These are phyloP conservation scores for Syngnathus rostellatus DNA, from an alignment of 2,797 vertebrate genomes.

Conservation along the genomic window DNA sequence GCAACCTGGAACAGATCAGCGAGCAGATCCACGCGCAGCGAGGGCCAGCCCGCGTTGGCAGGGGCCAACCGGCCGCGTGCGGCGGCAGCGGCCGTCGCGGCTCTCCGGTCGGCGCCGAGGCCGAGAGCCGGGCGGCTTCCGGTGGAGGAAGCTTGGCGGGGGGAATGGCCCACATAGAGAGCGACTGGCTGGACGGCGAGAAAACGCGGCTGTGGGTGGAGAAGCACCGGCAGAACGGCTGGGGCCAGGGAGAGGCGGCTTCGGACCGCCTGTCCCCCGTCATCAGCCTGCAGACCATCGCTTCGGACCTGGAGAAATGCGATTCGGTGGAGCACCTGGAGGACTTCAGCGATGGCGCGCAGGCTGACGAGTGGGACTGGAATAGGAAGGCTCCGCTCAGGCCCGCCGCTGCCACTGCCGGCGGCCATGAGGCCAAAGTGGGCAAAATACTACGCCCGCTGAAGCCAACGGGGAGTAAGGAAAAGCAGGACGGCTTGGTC, in stretches of 20 bases:
- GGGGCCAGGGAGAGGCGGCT: slow-evolving; percentile 58
- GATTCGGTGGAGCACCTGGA: slow-evolving; percentile 84
- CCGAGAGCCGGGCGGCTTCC: slow-evolving; percentile 37
- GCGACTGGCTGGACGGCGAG: slow-evolving; percentile 56
- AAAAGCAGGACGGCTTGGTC: slow-evolving; percentile 53
- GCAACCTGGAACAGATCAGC: slow-evolving; percentile 87
- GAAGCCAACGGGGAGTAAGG: slow-evolving; percentile 20
- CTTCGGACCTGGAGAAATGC: slow-evolving; percentile 83
- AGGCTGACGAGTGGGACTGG: slow-evolving; percentile 44
- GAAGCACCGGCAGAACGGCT: slow-evolving; percentile 59
- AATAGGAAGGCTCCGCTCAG: slow-evolving; percentile 32
- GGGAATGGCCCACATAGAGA: slow-evolving; percentile 34
- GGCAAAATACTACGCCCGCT: neutral
- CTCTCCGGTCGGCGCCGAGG: slow-evolving; percentile 76
- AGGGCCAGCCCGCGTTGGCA: slow-evolving; percentile 33
- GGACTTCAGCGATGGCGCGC: slow-evolving; percentile 67
- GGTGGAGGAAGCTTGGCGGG: slow-evolving; percentile 20
- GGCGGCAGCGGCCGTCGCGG: slow-evolving; percentile 65
- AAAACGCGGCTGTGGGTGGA: slow-evolving; percentile 70
- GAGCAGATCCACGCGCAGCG: slow-evolving; percentile 83
- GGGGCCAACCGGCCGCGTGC: slow-evolving; percentile 28
- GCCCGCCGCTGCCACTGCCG: neutral
- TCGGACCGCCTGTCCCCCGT: slow-evolving; percentile 73
- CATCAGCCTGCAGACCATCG: slow-evolving; percentile 82
- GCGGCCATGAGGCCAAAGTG: neutral